Evolutionary conservation across 2,113 vertebrate genomes (phyloP).

Genomic region (Irena cyanogastra): DNA sequence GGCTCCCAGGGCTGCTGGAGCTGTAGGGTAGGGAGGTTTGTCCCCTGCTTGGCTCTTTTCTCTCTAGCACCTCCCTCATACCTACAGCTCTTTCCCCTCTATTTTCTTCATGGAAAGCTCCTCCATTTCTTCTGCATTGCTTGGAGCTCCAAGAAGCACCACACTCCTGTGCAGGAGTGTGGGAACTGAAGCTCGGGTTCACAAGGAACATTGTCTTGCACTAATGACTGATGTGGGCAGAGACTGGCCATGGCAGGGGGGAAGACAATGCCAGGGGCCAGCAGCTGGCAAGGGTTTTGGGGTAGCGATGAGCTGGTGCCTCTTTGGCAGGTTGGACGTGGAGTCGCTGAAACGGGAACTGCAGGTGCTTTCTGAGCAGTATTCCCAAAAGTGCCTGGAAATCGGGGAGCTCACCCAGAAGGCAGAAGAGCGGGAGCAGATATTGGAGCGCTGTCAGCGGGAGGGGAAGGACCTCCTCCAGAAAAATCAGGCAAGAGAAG

Average conservation of each 20-base stretch:
- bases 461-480: constrained; percentile 87
- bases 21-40: background rate
- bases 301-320: background rate
- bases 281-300: accelerated
- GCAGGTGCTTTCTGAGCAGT: constrained; percentile 88
- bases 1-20: background rate
- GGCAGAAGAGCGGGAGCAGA: constrained; percentile 80
- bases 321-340: constrained; percentile 76
- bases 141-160: background rate
- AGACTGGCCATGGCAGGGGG: background rate
- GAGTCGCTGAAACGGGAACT: constrained; percentile 85
- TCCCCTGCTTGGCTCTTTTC: background rate
- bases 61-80: background rate
- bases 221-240: background rate
- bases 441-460: constrained; percentile 78
- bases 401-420: constrained; percentile 80
- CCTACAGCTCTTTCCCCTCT: background rate
- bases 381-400: constrained; percentile 94
- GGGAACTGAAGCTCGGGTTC: background rate
- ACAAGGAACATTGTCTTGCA: background rate
- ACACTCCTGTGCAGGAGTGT: accelerated
- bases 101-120: background rate
- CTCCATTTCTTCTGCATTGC: background rate
- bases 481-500: constrained; percentile 85
- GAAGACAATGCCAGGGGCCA: accelerated